phyloP scores from a whole-genome alignment of 2,888 invertebrate genomes.

The Sturmia bella region DNA sequence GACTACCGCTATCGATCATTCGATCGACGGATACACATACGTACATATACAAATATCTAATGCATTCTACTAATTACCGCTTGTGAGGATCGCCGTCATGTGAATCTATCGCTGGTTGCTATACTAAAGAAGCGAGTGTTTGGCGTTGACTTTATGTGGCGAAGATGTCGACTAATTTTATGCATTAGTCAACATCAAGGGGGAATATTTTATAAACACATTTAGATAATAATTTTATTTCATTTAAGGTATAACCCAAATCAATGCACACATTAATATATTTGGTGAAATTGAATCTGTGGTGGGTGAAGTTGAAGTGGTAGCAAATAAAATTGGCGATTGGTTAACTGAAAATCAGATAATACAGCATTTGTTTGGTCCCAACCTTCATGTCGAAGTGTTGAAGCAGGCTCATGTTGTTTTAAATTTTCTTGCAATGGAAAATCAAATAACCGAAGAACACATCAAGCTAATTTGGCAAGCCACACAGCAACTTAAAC shows the following conservation, averaged over 20 bases:
- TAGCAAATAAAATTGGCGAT: conserved; percentile 91
- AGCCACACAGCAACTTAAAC: conserved; percentile 96
- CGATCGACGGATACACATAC: no score
- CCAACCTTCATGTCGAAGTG: conserved; percentile 96
- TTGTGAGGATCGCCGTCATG: no score
- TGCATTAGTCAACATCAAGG: no score
- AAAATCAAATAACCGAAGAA: conserved; percentile 93
- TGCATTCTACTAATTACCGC: no score
- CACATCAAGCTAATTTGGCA: conserved; percentile 97
- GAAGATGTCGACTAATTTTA: no score
- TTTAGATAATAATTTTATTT: conserved; percentile 6
- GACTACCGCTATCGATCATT: no score
- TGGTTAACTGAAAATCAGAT: conserved; percentile 95
- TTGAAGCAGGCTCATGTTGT: conserved; percentile 97
- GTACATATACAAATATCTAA: no score
- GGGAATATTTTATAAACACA: no score
- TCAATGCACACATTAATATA: conserved; percentile 95
- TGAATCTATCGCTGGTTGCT: no score
- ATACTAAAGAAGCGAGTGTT: no score
- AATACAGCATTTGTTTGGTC: conserved; percentile 97
- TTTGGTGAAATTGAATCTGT: conserved; percentile 95
- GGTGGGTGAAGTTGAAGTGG: conserved; percentile 91
- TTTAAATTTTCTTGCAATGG: conserved; percentile 95
- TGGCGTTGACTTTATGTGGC: no score
- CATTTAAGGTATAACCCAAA: conserved; percentile 88